Conservation (phyloP, 2,797 vertebrate genomes). For the Babyrousa celebensis region DNA sequence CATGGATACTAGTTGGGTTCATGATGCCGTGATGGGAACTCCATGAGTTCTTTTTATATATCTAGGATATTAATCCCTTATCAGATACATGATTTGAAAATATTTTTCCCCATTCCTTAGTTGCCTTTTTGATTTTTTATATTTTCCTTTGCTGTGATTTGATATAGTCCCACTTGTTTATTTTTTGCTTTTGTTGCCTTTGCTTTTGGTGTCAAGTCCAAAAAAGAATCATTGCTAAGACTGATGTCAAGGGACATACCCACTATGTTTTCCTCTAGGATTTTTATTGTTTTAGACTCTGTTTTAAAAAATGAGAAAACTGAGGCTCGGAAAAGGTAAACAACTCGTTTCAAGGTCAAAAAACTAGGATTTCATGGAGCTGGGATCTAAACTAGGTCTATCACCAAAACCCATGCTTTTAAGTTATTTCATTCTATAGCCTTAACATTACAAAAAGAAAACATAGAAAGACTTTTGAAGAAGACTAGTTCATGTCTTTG, state of each 20-base stretch:
- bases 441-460: neutral
- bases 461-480: neutral
- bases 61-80: neutral
- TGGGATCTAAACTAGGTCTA: neutral
- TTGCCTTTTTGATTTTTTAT: neutral
- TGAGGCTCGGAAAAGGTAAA: neutral
- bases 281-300: neutral
- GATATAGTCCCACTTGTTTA: neutral
- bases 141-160: neutral
- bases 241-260: neutral
- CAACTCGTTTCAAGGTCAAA: neutral
- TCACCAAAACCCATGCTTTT: neutral
- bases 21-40: too few relatives aligned
- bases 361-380: neutral
- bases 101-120: neutral
- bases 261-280: neutral
- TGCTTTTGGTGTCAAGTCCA: neutral
- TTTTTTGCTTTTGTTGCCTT: neutral
- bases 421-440: neutral
- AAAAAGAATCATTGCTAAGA: neutral
- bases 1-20: too few relatives aligned
- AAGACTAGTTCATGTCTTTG: neutral
- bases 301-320: slow-evolving; percentile 27
- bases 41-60: neutral
- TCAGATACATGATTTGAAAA: neutral